phyloP scores from a whole-genome alignment of 2,113 vertebrate genomes.

The Bos taurus region ARS-UCD2.0 NC_037335.1:60676501-60677000 shows the following conservation, averaged over 20 bases:
- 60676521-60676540: not conserved
- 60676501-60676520: not conserved
- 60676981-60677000: not conserved
- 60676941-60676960: not conserved
- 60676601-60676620: not conserved
- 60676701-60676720: not conserved
- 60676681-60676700: not conserved
- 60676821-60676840: not conserved
- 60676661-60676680: not conserved
- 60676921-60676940: not conserved
- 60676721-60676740: not conserved
- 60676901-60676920: not conserved
- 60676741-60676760: not conserved
- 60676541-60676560: not conserved
- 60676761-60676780: not conserved
- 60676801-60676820: not conserved
- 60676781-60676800: not conserved
- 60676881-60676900: not conserved
- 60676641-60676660: not conserved
- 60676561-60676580: not conserved
- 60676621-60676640: not conserved
- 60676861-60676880: not conserved
- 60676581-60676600: not conserved
- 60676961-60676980: conserved; percentile 9
- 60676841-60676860: not conserved